phyloP scores from a whole-genome alignment of 2,113 vertebrate genomes.

The Zapornia atra region DNA sequence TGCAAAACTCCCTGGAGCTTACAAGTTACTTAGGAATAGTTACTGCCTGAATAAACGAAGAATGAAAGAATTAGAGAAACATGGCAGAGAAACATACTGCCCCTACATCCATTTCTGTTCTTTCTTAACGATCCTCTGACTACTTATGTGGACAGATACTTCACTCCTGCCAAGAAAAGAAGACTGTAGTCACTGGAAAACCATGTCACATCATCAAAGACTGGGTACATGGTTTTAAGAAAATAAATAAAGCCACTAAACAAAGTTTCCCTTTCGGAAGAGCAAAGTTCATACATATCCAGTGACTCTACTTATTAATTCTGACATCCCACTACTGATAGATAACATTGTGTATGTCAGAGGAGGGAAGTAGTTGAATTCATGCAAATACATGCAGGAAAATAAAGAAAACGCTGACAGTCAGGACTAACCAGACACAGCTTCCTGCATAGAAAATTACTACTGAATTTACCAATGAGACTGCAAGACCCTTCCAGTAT shows the following conservation, averaged over 20 bases:
- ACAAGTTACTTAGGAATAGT: background rate
- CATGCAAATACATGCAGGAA: background rate
- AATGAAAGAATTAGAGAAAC: background rate
- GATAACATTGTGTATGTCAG: background rate
- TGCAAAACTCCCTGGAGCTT: background rate
- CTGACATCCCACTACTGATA: background rate
- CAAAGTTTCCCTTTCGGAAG: background rate
- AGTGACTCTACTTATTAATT: background rate
- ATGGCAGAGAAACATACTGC: background rate
- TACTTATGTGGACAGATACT: background rate
- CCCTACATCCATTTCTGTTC: background rate
- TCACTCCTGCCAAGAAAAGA: background rate
- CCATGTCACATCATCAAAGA: background rate
- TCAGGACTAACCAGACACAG: background rate
- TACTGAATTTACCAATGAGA: background rate
- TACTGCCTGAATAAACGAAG: background rate
- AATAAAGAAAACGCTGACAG: background rate
- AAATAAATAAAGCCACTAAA: background rate
- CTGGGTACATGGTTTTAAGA: rapidly evolving
- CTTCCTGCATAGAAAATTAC: rapidly evolving
- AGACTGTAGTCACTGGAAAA: background rate
- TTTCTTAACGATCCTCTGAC: background rate
- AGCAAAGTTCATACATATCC: background rate
- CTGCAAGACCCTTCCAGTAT: background rate
- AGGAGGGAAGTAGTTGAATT: rapidly evolving